Conservation (phyloP, 2,797 vertebrate species). For the Phrynocephalus vlangalii region DNA sequence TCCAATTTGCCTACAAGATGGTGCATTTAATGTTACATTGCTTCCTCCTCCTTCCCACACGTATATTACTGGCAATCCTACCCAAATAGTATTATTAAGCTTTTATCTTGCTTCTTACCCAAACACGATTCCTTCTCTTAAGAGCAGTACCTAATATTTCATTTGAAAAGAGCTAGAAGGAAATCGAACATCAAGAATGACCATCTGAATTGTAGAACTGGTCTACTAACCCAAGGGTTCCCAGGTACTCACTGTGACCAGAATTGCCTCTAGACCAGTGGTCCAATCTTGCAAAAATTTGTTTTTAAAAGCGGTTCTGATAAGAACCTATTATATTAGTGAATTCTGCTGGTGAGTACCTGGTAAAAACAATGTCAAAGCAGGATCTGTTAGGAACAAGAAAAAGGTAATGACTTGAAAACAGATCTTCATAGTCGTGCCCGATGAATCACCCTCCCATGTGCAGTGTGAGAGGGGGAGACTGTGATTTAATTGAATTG, state of each 20-base stretch:
- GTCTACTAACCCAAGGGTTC: too few species aligned
- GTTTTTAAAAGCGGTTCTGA: neutral
- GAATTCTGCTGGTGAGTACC: neutral
- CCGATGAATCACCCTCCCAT: neutral
- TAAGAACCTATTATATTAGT: neutral
- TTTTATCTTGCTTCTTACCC: neutral
- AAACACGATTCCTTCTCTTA: neutral
- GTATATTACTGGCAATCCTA: neutral
- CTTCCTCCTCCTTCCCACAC: neutral
- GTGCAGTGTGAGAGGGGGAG: neutral
- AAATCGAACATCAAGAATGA: neutral
- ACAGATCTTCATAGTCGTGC: neutral
- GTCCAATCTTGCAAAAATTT: neutral
- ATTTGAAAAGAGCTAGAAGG: neutral
- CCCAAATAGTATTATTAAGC: neutral
- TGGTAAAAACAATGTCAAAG: neutral
- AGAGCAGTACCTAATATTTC: neutral
- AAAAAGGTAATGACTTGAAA: neutral
- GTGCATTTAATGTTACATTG: slow-evolving; percentile 5
- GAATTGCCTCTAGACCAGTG: neutral
- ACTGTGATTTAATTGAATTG: neutral
- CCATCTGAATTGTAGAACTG: neutral
- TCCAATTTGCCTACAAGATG: neutral
- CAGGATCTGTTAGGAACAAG: neutral
- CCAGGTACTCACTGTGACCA: neutral